These are phyloP conservation scores for Epizoanthus ramosus DNA, from an alignment of 92 coral and sea anemone genomes.

Conservation along the genomic window DNA sequence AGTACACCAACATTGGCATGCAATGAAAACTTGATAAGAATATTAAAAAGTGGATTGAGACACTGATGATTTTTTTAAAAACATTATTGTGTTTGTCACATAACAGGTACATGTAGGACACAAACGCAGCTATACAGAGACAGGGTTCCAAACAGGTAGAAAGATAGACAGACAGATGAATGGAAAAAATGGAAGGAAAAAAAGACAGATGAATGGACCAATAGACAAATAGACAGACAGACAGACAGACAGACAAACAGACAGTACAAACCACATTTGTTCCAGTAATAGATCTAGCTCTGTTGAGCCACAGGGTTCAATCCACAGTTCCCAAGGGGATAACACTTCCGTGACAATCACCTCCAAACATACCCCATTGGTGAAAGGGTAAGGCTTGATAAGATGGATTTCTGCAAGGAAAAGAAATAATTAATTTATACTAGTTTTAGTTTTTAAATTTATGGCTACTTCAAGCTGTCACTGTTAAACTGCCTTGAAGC, in stretches of 20 bases:
- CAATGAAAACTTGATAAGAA: too few species aligned
- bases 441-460: too few species aligned
- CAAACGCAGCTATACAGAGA: too few species aligned
- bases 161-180: background rate
- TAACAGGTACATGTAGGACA: too few species aligned
- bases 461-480: too few species aligned
- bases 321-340: constrained; percentile 96
- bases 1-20: too few species aligned
- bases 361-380: constrained; percentile 68
- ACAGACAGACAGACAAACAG: background rate
- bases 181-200: background rate
- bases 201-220: background rate
- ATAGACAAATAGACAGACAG: background rate
- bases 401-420: constrained; percentile 47
- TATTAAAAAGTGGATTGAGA: too few species aligned
- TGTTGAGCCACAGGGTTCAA: constrained; percentile 73
- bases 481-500: too few species aligned
- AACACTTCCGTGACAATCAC: constrained; percentile 91
- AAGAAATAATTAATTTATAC: background rate
- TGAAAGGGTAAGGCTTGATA: constrained; percentile 74
- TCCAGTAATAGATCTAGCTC: constrained; percentile 91
- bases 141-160: background rate
- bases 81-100: too few species aligned
- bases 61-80: too few species aligned
- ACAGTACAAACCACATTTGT: constrained; percentile 84